These are phyloP conservation scores for Macrosteles quadrilineatus DNA, from an alignment of 1,140 invertebrate genomes.

Conservation along the genomic window DNA sequence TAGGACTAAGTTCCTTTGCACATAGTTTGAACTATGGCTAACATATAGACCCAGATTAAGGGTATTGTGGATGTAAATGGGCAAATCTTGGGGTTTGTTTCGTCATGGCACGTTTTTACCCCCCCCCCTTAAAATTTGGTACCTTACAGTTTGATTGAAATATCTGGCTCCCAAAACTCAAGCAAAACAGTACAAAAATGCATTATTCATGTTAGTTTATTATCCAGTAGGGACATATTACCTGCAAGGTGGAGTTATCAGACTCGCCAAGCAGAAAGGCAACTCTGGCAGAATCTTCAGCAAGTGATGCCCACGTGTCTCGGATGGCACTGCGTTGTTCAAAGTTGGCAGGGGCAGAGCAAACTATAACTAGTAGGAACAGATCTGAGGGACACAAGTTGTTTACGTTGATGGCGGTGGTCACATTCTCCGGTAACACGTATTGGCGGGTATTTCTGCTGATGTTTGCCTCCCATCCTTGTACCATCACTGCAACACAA, in stretches of 20 bases:
- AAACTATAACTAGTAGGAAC: constrained; percentile 72
- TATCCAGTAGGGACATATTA: no score
- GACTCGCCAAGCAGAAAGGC: constrained; percentile 61
- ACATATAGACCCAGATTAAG: no score
- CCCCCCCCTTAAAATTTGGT: no score
- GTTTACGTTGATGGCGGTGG: constrained; percentile 63
- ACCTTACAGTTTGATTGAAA: no score
- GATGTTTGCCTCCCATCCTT: constrained; percentile 70
- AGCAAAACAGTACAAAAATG: no score
- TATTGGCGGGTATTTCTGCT: constrained; percentile 70
- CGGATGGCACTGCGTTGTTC: constrained; percentile 68
- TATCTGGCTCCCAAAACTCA: no score
- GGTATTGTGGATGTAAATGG: no score
- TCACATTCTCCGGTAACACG: constrained; percentile 67
- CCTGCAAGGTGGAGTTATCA: constrained; percentile 57
- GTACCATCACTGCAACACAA: constrained; percentile 41
- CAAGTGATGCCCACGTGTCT: constrained; percentile 69
- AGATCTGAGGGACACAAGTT: constrained; percentile 56
- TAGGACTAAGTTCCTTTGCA: no score
- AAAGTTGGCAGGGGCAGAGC: constrained; percentile 68
- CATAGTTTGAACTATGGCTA: no score
- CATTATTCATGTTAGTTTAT: no score
- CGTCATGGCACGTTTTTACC: no score
- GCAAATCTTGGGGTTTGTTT: no score
- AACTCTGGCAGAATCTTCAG: constrained; percentile 48